A percentile compares a stretch with the other conserved stretches of the same genome.
phyloP scores from a whole-genome alignment of 2,888 invertebrate genomes.

The Dasysyrphus tricinctus region DNA sequence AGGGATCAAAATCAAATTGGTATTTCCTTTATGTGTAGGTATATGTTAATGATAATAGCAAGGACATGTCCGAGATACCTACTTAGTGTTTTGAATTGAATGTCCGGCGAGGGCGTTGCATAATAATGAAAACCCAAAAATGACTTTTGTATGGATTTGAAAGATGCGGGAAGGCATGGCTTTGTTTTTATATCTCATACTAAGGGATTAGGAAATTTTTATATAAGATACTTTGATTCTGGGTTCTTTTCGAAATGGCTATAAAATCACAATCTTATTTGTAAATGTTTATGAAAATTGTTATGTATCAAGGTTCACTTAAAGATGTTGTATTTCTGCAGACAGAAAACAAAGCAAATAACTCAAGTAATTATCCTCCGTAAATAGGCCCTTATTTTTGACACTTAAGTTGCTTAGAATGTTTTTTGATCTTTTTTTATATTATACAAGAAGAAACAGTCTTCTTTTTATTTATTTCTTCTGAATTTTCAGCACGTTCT shows the following conservation, averaged over 20 bases:
- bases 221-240: background rate
- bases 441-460: too few species aligned
- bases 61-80: background rate
- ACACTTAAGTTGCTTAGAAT: background rate
- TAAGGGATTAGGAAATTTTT: background rate
- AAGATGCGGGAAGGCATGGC: background rate
- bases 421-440: too few species aligned
- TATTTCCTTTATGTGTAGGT: background rate
- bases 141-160: background rate
- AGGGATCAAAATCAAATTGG: conserved; percentile 2
- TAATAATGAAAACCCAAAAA: background rate
- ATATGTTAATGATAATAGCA: background rate
- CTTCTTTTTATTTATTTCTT: background rate
- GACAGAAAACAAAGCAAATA: background rate
- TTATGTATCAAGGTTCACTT: too few species aligned
- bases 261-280: background rate
- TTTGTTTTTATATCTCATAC: background rate
- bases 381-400: background rate
- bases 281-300: too few species aligned
- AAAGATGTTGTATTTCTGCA: background rate
- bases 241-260: background rate
- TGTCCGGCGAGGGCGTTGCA: background rate
- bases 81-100: background rate
- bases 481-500: background rate
- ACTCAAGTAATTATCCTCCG: background rate